Evolutionary conservation across 2,888 invertebrate genomes (phyloP), one percentile per base, ranked within the genome.

Genomic region (Tachystola acroxantha): DNA sequence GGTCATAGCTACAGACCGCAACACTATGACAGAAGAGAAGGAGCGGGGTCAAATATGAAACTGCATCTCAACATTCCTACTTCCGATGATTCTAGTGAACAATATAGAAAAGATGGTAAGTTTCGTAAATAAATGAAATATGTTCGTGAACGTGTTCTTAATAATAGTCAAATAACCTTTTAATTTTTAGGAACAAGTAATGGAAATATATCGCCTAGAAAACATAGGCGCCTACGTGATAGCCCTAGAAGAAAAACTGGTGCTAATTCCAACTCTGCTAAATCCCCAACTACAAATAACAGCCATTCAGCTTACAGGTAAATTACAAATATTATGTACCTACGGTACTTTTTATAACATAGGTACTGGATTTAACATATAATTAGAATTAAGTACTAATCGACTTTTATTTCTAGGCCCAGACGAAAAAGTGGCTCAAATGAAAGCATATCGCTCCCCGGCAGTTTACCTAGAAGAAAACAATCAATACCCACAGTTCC

Each of bases 161-260:
- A 16, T 16, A 4, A 16, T 16, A 16, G 6, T 16, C 10, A 26
- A 11, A 26, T 10, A 22, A 3, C 6, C 6, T 13, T 42, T 45
- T 34, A 10, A 24, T 13, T 25, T 37, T 47, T 19, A 80, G 82
- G 80, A 30, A 41, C 67, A n/a, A 76, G 68, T 16, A 87, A 86
- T 45, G 88, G 88, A 29, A 87, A 79, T 53, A 53, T 84, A 44
- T 90, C 90, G 7, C 89, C 91, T 29, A 88, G 90, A 45, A 90
- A 91, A 69, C 84, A 87, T 43, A 89, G 91, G 55, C 88, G 92
- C 41, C 77, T 88, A 37, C 82, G 91, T 40, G 92, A 93, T 42
- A 91, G 90, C 57, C 90, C 91, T 1, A 72, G 92, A 55, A 86
- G 92, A 60, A 92, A 92, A 73, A 89, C 90, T 16, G 76, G 74